These are phyloP conservation scores for Sycophila sp. DNA, from an alignment of 1,140 invertebrate genomes.

Conservation along the genomic window DNA sequence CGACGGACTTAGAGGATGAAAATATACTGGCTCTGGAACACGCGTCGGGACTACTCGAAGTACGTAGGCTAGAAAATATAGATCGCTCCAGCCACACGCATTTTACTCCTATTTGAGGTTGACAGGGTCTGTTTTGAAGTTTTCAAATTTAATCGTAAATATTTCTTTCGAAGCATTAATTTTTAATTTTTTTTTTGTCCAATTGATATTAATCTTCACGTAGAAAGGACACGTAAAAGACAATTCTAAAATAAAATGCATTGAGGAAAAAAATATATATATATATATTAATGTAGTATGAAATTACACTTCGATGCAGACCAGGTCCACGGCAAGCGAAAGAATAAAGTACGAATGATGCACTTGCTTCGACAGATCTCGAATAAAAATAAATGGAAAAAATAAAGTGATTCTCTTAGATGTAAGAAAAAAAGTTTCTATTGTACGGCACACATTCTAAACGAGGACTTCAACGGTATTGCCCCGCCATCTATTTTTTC, in stretches of 20 bases:
- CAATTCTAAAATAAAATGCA: too few relatives aligned
- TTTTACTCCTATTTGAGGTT: slow-evolving; percentile 44
- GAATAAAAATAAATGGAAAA: background rate
- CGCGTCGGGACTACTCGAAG: background rate
- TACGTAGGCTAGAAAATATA: slow-evolving; percentile 36
- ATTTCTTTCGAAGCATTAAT: too few relatives aligned
- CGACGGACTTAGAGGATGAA: background rate
- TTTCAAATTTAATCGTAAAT: background rate
- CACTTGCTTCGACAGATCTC: background rate
- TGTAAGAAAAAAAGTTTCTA: background rate
- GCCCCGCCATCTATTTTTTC: background rate
- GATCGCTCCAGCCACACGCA: slow-evolving; percentile 38
- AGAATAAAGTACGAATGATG: slow-evolving; percentile 1
- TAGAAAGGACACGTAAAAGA: too few relatives aligned
- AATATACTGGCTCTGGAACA: background rate
- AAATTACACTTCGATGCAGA: background rate
- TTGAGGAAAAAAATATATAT: too few relatives aligned
- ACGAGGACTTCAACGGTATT: background rate
- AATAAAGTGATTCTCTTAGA: background rate
- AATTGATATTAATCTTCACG: too few relatives aligned
- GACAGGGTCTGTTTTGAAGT: slow-evolving; percentile 7
- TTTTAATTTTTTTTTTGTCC: too few relatives aligned
- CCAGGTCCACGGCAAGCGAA: background rate
- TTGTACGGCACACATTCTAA: background rate
- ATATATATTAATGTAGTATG: too few relatives aligned